Percentiles rank a stretch among this genome's conserved stretches.
These are phyloP conservation scores for Noctua comes DNA, from an alignment of 2,888 invertebrate genomes.

Conservation along the genomic window DNA sequence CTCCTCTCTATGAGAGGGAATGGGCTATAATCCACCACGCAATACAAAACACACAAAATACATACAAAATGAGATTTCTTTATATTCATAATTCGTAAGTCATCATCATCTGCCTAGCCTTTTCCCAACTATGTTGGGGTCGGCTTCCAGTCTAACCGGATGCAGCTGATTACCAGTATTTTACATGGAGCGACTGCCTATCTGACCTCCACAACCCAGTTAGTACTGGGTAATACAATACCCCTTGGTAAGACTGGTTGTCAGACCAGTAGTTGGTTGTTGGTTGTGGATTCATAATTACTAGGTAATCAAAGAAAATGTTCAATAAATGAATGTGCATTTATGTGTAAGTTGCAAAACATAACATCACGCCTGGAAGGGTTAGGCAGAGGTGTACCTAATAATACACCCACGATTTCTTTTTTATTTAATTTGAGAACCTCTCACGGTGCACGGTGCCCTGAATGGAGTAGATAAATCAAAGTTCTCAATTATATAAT, in stretches of 20 bases:
- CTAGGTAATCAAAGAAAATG: neutral
- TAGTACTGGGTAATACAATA: no score
- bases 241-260: no score
- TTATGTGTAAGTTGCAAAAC: neutral
- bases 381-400: neutral
- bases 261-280: no score
- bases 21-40: no score
- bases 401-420: neutral
- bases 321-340: neutral
- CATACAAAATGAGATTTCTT: neutral
- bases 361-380: neutral
- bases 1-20: no score
- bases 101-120: no score
- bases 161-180: no score
- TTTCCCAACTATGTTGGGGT: no score
- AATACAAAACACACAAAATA: no score
- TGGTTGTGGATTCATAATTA: neutral
- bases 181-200: no score
- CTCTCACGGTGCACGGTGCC: constrained; percentile 1
- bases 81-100: neutral
- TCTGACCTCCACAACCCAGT: no score
- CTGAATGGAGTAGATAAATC: neutral
- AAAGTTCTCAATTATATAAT: neutral
- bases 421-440: neutral
- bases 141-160: no score